Evolutionary conservation across 2,113 vertebrate genomes (phyloP).

Genomic region (Xiphophorus couchianus): DNA sequence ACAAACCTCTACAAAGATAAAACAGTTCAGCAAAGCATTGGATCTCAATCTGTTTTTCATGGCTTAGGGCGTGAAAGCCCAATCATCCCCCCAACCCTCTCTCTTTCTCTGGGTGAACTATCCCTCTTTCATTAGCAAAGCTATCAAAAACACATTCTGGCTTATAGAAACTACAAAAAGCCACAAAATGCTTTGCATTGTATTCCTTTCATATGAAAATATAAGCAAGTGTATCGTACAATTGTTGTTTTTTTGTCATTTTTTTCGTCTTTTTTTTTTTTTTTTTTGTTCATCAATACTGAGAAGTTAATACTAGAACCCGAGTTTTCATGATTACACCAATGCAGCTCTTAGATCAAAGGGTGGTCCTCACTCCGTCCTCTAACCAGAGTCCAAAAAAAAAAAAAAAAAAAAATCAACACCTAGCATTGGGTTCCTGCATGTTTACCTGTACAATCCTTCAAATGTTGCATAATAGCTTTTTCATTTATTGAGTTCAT

Average conservation of each 20-base stretch:
- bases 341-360: slow-evolving; percentile 87
- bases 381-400: slow-evolving; percentile 65
- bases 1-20: slow-evolving; percentile 99
- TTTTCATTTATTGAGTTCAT: slow-evolving; percentile 91
- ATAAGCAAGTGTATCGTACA: slow-evolving; percentile 99
- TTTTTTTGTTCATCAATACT: slow-evolving; percentile 89
- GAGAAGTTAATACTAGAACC: slow-evolving; percentile 97
- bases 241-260: slow-evolving; percentile 74
- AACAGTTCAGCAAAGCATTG: slow-evolving; percentile 99
- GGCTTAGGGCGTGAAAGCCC: slow-evolving; percentile 92
- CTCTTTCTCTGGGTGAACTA: slow-evolving; percentile 81
- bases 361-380: slow-evolving; percentile 87
- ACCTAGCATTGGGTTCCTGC: slow-evolving; percentile 84
- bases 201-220: slow-evolving; percentile 99
- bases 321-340: slow-evolving; percentile 87
- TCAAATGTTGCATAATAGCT: slow-evolving; percentile 98
- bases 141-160: slow-evolving; percentile 99
- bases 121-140: slow-evolving; percentile 92
- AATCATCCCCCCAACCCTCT: slow-evolving; percentile 73
- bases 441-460: slow-evolving; percentile 95
- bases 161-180: slow-evolving; percentile 99
- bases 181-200: slow-evolving; percentile 99
- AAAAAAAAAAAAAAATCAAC: slow-evolving; percentile 42
- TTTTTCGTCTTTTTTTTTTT: slow-evolving; percentile 84
- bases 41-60: slow-evolving; percentile 88